phyloP scores from a whole-genome alignment of 2,797 vertebrate species.

The Pitangus sulphuratus region DNA sequence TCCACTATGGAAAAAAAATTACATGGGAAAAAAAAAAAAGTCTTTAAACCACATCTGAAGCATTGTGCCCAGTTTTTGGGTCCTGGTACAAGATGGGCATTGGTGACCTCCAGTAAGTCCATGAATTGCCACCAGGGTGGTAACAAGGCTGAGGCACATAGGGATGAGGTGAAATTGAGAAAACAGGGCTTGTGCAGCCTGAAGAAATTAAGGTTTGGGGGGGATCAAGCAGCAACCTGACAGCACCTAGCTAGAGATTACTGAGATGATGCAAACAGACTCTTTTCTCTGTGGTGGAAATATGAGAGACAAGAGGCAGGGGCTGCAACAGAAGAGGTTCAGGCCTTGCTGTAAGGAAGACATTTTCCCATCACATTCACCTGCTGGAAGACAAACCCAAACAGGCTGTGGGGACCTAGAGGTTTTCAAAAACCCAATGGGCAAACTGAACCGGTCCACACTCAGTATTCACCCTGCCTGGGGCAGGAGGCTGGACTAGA shows the following conservation, averaged over 20 bases:
- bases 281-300: neutral
- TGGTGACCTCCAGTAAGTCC: neutral
- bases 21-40: neutral
- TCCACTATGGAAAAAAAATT: neutral
- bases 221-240: neutral
- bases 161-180: neutral
- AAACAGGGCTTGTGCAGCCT: neutral
- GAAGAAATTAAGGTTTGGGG: neutral
- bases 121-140: neutral
- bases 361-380: neutral
- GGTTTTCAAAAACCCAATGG: neutral
- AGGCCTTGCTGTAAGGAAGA: neutral
- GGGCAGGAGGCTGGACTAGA: neutral
- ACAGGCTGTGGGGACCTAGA: neutral
- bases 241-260: rapidly evolving
- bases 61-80: neutral
- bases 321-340: neutral
- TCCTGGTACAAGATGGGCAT: rapidly evolving
- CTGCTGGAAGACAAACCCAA: neutral
- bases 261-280: neutral
- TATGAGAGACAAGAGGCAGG: neutral
- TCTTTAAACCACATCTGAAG: neutral
- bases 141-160: neutral
- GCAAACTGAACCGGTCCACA: neutral
- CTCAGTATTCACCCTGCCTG: neutral